Percentiles rank a stretch among this genome's conserved stretches.
These are phyloP conservation scores for Apocheima hispidaria DNA, from an alignment of 2,888 invertebrate genomes.

Conservation along the genomic window DNA sequence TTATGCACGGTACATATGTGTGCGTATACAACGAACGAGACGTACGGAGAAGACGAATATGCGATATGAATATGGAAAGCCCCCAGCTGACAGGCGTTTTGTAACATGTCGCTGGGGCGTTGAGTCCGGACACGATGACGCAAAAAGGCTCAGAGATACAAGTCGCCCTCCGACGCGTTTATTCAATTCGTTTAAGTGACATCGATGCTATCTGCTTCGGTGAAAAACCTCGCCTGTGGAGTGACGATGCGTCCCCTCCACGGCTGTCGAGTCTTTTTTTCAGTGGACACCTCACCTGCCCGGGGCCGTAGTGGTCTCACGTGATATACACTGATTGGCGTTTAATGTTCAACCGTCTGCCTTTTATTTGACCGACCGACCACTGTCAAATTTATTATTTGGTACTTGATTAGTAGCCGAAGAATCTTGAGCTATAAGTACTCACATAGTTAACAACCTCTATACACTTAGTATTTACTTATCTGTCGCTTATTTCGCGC, in stretches of 20 bases:
- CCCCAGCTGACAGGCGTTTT: slow-evolving; percentile 49
- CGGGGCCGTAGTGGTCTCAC: slow-evolving; percentile 67
- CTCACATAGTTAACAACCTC: background rate
- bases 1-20: slow-evolving; percentile 55
- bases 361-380: slow-evolving; percentile 53
- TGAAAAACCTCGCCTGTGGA: slow-evolving; percentile 79
- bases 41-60: slow-evolving; percentile 26
- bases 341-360: slow-evolving; percentile 69
- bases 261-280: slow-evolving; percentile 73
- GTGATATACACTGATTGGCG: slow-evolving; percentile 75
- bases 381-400: background rate
- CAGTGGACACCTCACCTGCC: slow-evolving; percentile 77
- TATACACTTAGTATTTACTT: background rate
- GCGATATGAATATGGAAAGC: slow-evolving; percentile 45
- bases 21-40: slow-evolving; percentile 39
- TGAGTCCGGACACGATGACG: slow-evolving; percentile 52
- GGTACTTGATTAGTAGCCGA: background rate
- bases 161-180: slow-evolving; percentile 75
- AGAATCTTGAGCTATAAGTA: background rate
- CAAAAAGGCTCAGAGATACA: slow-evolving; percentile 56
- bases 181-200: slow-evolving; percentile 86
- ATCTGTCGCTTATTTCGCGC: background rate
- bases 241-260: slow-evolving; percentile 70
- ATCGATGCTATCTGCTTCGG: slow-evolving; percentile 81
- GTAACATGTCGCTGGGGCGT: slow-evolving; percentile 50